Base-by-base conservation (phyloP, 2,888 invertebrate species). In the Trichacis sp. region DNA sequence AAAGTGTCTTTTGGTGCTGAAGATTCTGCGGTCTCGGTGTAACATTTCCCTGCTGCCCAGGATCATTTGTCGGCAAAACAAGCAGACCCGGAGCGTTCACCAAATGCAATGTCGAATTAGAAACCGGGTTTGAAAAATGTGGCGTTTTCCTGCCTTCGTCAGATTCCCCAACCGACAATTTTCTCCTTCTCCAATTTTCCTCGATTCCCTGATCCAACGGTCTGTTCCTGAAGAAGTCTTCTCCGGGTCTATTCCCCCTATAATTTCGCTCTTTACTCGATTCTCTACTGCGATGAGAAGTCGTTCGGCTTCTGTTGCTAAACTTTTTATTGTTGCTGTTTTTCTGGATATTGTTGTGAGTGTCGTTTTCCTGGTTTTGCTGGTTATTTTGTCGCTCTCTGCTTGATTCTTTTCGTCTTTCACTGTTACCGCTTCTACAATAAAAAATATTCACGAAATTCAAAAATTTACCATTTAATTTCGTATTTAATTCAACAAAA, bases 1-100 rank as follows among this genome's bases (percentile, higher is more conserved):
- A 90, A 4, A 90, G 81, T 12, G 87, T 88, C 72, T 87, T 87
- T 70, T 87, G 86, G 50, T 84, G 81, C 60, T 71, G 76, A 0
- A 70, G 63, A 17, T 65, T 65, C 11, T 75, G 73, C 17, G 76
- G 78, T 64, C 63, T 73, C 15, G 74, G 71, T 42, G 71, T 63
- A 24, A 65, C 43, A 19, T 54, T 64, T 54, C 63, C 52, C 11
- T 64, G 33, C 46, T 76, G 77, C 46, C 71, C 78, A 50, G 74
- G 74, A 18, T 84, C 84, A 1, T 85, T 85, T 2, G 33, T 9
- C 2, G 33, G 33, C 55, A 86, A 75, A 51, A 86, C 83, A 36
- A 86, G 74, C 46, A 86, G 84, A 40, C 86, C 86, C 1, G 86
- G 85, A 63, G 78, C 70, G 69, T 68, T 75, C 48, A 50, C 50